Evolutionary conservation across 2,888 invertebrate genomes (phyloP).

Genomic region (Hirtodrosophila cameraria): DNA sequence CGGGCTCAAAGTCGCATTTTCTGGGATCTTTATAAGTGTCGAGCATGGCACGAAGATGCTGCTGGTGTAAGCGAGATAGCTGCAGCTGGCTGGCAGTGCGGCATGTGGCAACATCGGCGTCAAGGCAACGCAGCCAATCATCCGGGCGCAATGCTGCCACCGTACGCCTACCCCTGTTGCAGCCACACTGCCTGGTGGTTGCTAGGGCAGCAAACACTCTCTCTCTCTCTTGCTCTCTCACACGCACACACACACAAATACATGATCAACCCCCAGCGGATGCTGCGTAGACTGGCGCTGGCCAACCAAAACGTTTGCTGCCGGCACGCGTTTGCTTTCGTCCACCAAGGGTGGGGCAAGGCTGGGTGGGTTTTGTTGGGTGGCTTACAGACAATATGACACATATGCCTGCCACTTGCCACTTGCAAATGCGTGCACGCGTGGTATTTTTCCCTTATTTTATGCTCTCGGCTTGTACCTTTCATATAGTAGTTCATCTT

Average conservation of each 20-base stretch:
- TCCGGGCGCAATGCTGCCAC: conserved; percentile 58
- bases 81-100: conserved; percentile 27
- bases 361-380: conserved; percentile 1
- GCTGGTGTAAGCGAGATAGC: conserved; percentile 56
- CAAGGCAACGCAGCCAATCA: conserved; percentile 78
- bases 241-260: conserved; percentile 13
- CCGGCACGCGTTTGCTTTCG: conserved; percentile 47
- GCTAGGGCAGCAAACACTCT: conserved; percentile 51
- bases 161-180: conserved; percentile 52
- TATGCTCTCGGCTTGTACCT: conserved; percentile 1
- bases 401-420: conserved; percentile 13
- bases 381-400: neutral
- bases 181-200: conserved; percentile 53
- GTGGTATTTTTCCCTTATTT: conserved; percentile 51
- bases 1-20: conserved; percentile 79
- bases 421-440: conserved; percentile 15
- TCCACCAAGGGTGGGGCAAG: neutral
- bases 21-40: conserved; percentile 74
- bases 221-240: conserved; percentile 22
- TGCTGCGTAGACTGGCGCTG: conserved; percentile 59
- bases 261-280: conserved; percentile 61
- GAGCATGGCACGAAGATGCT: conserved; percentile 36
- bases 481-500: conserved; percentile 3
- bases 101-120: conserved; percentile 55
- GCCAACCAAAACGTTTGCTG: conserved; percentile 78